Conservation (phyloP, 2,113 vertebrate species). For the Parotia lawesii region DNA sequence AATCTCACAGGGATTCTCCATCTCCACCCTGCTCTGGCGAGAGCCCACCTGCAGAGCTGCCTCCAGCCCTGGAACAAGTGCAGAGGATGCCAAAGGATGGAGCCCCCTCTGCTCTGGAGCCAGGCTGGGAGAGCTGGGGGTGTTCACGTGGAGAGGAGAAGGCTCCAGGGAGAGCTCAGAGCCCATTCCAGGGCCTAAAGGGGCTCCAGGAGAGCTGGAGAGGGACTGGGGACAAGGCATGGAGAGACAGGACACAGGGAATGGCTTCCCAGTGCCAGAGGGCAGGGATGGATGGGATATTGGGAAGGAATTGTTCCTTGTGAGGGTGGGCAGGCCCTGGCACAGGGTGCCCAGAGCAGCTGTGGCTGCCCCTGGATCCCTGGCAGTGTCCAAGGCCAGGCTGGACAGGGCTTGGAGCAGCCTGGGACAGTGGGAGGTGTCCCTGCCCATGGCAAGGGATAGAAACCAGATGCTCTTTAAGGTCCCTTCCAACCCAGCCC, state of each 20-base stretch:
- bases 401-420: fast-evolving
- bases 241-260: background rate
- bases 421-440: background rate
- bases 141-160: background rate
- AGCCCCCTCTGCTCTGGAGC: background rate
- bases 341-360: background rate
- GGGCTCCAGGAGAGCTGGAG: background rate
- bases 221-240: background rate
- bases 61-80: background rate
- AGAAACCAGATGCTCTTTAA: background rate
- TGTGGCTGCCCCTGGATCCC: background rate
- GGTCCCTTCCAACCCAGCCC: background rate
- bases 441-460: background rate
- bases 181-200: background rate
- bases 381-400: background rate
- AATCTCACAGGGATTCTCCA: background rate
- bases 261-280: background rate
- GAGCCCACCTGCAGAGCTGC: background rate
- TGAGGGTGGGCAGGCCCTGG: background rate
- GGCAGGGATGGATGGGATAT: fast-evolving
- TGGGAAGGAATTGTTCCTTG: background rate
- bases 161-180: background rate
- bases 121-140: background rate
- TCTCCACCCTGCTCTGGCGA: background rate
- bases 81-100: background rate